phyloP scores from a whole-genome alignment of 1,140 invertebrate species.

The Lasioglossum baleicum region DNA sequence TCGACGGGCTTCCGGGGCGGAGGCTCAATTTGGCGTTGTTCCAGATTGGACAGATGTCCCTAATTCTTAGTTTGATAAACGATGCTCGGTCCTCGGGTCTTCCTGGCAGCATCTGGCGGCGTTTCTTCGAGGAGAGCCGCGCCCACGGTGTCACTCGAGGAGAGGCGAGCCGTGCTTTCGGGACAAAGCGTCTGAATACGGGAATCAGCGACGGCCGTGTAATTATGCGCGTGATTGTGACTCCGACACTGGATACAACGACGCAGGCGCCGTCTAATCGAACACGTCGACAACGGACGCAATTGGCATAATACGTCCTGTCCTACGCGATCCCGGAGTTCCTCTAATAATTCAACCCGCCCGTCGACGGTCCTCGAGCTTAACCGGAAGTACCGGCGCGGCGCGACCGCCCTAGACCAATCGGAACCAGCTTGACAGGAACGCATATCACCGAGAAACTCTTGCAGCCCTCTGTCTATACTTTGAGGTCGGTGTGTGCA shows the following conservation, averaged over 20 bases:
- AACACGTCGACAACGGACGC: constrained; percentile 18
- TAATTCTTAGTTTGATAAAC: constrained; percentile 66
- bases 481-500: background rate
- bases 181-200: background rate
- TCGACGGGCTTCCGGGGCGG: constrained; percentile 25
- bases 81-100: constrained; percentile 54
- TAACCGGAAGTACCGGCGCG: background rate
- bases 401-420: background rate
- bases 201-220: constrained; percentile 18
- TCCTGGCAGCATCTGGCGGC: constrained; percentile 16
- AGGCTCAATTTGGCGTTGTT: constrained; percentile 56
- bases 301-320: constrained; percentile 23
- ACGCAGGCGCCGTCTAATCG: constrained; percentile 17
- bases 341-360: constrained; percentile 32
- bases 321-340: constrained; percentile 17
- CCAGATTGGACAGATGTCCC: constrained; percentile 62
- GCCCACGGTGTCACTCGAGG: background rate
- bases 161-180: too few species aligned
- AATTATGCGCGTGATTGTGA: constrained; percentile 41
- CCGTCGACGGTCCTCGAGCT: constrained; percentile 14
- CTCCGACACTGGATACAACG: constrained; percentile 14
- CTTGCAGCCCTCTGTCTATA: background rate
- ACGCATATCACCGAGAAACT: background rate
- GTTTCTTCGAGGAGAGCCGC: constrained; percentile 33
- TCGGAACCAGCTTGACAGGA: background rate